A percentile compares a stretch with the other conserved stretches of the same genome.
Evolutionary conservation across 2,797 vertebrate genomes (phyloP).

Genomic region (Apogon hyalosoma): DNA sequence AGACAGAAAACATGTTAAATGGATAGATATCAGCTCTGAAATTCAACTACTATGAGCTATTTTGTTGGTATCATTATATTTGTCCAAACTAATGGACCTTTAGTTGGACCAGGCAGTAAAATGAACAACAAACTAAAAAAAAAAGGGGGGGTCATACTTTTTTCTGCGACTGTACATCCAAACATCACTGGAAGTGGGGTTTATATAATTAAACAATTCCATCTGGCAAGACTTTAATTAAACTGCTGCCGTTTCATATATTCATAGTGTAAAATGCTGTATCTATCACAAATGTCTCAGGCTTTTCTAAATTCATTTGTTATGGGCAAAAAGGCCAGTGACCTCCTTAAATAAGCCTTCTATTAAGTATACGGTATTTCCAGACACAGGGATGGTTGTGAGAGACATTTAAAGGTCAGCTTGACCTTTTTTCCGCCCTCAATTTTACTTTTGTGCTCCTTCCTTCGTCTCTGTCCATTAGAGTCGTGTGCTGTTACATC

Average conservation of each 20-base stretch:
- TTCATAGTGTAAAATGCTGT: neutral
- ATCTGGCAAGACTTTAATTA: slow-evolving; percentile 18
- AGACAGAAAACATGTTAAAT: too few relatives aligned
- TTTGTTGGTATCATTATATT: too few relatives aligned
- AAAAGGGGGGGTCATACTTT: too few relatives aligned
- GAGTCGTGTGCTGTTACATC: slow-evolving; percentile 10
- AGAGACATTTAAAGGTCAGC: slow-evolving; percentile 59
- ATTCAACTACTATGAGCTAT: too few relatives aligned
- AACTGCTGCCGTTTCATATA: slow-evolving; percentile 6
- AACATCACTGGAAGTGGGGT: too few relatives aligned
- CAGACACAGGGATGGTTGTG: slow-evolving; percentile 7
- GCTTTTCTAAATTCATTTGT: slow-evolving; percentile 32
- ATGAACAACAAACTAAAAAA: too few relatives aligned
- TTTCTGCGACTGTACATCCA: too few relatives aligned
- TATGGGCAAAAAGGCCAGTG: slow-evolving; percentile 4
- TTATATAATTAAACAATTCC: slow-evolving; percentile 6
- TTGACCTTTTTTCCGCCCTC: slow-evolving; percentile 18
- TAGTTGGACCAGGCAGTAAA: too few relatives aligned
- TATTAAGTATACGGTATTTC: slow-evolving; percentile 18
- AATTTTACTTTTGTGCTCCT: slow-evolving; percentile 15
- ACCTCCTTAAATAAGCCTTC: slow-evolving; percentile 22
- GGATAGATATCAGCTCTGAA: too few relatives aligned
- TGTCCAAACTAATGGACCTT: too few relatives aligned
- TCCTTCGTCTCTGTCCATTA: slow-evolving; percentile 22
- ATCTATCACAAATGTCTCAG: slow-evolving; percentile 14